Evolutionary conservation across 2,113 vertebrate species (phyloP).

Genomic region (Melierax canorus): DNA sequence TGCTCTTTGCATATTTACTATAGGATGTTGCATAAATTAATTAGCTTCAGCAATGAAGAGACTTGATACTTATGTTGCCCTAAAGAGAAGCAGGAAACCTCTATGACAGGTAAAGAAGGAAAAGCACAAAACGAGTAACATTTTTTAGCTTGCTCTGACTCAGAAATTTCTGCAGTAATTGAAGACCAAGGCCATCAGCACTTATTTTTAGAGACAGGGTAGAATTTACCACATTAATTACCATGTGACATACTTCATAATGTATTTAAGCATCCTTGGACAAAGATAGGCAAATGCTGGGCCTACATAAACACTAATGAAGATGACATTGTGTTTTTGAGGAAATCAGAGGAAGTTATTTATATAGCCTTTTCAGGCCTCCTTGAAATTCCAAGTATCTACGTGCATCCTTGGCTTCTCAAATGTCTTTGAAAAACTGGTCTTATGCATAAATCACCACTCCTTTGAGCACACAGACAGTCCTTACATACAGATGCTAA

Average conservation of each 20-base stretch:
- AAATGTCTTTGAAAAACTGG: neutral
- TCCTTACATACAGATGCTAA: neutral
- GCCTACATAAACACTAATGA: neutral
- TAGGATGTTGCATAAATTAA: neutral
- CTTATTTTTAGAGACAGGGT: neutral
- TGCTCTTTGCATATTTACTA: neutral
- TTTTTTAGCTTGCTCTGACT: neutral
- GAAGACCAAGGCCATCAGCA: neutral
- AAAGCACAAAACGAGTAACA: neutral
- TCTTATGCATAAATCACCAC: neutral
- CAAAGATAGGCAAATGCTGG: neutral
- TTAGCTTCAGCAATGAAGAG: neutral
- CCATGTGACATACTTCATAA: neutral
- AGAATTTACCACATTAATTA: neutral
- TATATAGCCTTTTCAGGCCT: neutral
- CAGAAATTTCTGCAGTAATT: neutral
- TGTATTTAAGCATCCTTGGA: neutral
- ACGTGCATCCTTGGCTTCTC: neutral
- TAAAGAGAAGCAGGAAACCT: neutral
- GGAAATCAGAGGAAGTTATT: neutral
- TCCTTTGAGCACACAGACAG: neutral
- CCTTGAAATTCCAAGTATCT: neutral
- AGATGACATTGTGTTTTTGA: neutral
- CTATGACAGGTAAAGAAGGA: neutral
- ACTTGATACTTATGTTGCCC: neutral